Base-by-base conservation (phyloP, 2,797 vertebrate species). In the Garrulus glandarius region DNA sequence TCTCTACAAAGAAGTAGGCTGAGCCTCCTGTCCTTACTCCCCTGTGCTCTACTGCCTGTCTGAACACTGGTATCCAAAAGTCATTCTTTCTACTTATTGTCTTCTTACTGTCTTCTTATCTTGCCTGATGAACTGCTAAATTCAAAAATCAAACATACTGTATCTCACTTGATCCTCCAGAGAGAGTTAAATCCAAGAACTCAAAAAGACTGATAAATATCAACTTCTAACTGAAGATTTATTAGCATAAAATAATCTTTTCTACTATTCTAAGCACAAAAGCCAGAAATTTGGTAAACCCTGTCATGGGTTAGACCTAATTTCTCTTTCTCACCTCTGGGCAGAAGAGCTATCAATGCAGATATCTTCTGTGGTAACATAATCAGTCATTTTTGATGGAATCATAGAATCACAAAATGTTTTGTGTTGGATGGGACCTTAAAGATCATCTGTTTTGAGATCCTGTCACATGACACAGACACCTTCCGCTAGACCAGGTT, bases 391-490 rank as follows among this genome's bases (percentile, higher is more conserved):
- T 90, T 84, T 30, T 57, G 17, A 22, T 39, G 12, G 24, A 44
- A 57, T 44, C n/a, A 44, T 2, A 13, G 17, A 30, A 70, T 39
- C 43, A 26, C 18, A 69, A 57, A 57, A 44, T 22, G 4, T 0
- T 26, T 76, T 83, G 49, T 63, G 7, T 27, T 64, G 43, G 12
- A 44, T 76, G 6, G 2, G 6, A 57, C 6, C 11, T 34, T 30
- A 70, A 69, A 44, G 11, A 37, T 18, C 11, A 26, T 7, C 27
- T 56, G 2, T 69, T 76, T 63, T 29, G 19, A 56, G 36, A 24
- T 5, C 6, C 10, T 0, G 0, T 34, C n/a, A 18, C 14, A 19
- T 22, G 6, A 41, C 11, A 56, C 20, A 11, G 23, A n/a, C 13
- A 37, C 4, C 5, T 55, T 29, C 14, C 10, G 37, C 32, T n/a